Evolutionary conservation across 2,113 vertebrate species (phyloP).

Genomic region (Laticauda colubrina): DNA sequence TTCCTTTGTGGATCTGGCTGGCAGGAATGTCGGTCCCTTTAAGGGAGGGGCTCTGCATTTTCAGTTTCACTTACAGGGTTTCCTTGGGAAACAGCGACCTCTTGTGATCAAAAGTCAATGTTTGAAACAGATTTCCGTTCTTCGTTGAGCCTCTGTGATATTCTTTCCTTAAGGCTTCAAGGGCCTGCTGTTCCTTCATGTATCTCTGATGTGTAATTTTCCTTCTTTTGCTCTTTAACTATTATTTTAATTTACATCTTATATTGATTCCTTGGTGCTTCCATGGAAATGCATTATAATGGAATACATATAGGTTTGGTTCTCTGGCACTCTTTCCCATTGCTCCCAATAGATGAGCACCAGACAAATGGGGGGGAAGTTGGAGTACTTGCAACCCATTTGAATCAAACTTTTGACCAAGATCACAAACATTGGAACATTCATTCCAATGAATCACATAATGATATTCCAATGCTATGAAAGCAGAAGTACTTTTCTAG

Average conservation of each 20-base stretch:
- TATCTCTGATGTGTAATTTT: background rate
- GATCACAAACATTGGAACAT: background rate
- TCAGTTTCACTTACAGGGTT: conserved; percentile 7
- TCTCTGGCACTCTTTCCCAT: background rate
- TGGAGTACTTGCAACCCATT: background rate
- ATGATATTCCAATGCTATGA: background rate
- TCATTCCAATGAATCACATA: background rate
- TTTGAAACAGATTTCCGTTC: background rate
- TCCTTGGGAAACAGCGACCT: conserved; percentile 62
- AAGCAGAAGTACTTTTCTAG: background rate
- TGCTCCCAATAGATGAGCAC: background rate
- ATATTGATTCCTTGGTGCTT: background rate
- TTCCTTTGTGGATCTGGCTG: background rate
- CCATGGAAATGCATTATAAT: background rate
- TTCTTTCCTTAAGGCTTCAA: background rate
- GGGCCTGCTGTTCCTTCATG: background rate
- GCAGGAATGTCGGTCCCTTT: background rate
- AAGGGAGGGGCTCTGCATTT: background rate
- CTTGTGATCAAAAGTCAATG: conserved; percentile 36
- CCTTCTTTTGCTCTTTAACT: background rate
- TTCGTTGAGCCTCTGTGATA: background rate
- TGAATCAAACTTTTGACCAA: background rate
- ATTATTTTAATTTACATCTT: background rate
- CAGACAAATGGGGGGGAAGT: background rate
- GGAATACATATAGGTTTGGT: background rate